Conservation (phyloP, 2,113 vertebrate genomes). For the Lophotis ruficrista region DNA sequence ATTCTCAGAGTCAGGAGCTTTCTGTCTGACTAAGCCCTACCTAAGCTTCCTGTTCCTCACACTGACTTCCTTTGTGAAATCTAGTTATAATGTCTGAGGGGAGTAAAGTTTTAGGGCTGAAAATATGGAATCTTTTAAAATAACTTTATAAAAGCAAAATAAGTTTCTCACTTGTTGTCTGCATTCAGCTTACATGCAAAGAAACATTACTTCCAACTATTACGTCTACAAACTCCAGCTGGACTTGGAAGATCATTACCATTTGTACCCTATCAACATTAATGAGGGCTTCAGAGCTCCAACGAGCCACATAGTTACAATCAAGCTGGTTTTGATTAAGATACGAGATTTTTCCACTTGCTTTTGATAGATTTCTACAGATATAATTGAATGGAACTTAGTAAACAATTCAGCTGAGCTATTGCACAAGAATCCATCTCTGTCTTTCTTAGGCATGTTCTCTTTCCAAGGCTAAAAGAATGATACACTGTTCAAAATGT, state of each 20-base stretch:
- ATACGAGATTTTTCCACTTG: neutral
- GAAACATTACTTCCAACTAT: neutral
- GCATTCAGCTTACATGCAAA: neutral
- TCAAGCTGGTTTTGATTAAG: neutral
- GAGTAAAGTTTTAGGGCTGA: neutral
- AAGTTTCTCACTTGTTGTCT: neutral
- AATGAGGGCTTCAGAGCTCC: neutral
- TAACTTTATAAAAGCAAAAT: neutral
- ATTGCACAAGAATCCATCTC: neutral
- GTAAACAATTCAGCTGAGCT: neutral
- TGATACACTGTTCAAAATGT: neutral
- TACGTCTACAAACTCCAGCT: neutral
- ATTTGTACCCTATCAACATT: neutral
- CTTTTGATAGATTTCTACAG: neutral
- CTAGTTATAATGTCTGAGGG: neutral
- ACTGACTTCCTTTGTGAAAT: neutral
- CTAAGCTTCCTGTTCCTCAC: constrained; percentile 25
- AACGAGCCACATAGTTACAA: neutral
- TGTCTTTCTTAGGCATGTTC: neutral
- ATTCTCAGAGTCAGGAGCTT: neutral
- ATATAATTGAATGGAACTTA: neutral
- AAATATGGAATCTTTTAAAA: neutral
- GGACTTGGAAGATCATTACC: neutral
- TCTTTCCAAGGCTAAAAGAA: neutral
- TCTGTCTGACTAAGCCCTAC: constrained; percentile 40